phyloP scores from a whole-genome alignment of 1,140 invertebrate species.

The Euwallacea fornicatus region DNA sequence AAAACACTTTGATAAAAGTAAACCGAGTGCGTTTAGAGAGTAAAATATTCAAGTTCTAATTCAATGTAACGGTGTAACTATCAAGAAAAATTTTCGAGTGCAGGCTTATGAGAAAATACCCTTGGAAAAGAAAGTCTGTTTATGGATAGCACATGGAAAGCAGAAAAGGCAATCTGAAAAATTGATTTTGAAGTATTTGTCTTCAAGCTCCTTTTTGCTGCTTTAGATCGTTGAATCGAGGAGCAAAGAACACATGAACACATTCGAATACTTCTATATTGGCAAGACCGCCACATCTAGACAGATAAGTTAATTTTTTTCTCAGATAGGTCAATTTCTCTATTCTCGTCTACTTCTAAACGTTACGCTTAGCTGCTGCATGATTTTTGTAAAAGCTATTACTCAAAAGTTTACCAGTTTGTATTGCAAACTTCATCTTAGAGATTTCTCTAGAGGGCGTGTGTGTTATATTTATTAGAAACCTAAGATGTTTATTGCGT shows the following conservation, averaged over 20 bases:
- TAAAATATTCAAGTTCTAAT: not conserved
- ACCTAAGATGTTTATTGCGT: not conserved
- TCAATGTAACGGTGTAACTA: not conserved
- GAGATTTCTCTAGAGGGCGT: constrained; percentile 10
- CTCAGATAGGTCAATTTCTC: too few relatives aligned
- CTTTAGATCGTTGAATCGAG: not conserved
- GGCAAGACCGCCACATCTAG: too few relatives aligned
- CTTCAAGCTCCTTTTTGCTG: constrained; percentile 17
- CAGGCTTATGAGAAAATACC: constrained; percentile 9
- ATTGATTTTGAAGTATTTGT: constrained; percentile 27
- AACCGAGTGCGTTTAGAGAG: not conserved
- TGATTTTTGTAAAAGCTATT: constrained; percentile 5
- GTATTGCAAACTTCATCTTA: constrained; percentile 13
- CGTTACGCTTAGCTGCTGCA: not conserved
- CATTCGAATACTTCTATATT: too few relatives aligned
- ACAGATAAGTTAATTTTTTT: too few relatives aligned
- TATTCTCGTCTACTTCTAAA: not conserved
- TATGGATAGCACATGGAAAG: constrained; percentile 5
- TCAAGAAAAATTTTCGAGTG: constrained; percentile 2
- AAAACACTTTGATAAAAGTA: not conserved
- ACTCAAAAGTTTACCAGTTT: constrained; percentile 18
- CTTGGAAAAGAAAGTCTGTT: constrained; percentile 13
- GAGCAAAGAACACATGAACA: too few relatives aligned
- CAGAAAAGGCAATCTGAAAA: constrained; percentile 22
- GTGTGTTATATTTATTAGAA: constrained; percentile 13